phyloP scores from a whole-genome alignment of 1,140 invertebrate genomes.

The Teleopsis dalmanni region DNA sequence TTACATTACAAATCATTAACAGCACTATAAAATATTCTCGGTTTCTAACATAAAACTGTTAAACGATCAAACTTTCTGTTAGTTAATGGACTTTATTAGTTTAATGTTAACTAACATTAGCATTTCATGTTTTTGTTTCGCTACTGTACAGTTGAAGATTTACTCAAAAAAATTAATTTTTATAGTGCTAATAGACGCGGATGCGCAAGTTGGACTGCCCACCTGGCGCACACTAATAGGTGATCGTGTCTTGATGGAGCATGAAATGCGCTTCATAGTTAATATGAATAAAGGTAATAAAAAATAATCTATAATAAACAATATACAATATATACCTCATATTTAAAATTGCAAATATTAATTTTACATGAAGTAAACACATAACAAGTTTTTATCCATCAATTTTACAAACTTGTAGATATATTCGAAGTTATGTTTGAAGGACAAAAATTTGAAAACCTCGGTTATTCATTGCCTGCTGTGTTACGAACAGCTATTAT shows the following conservation, averaged over 20 bases:
- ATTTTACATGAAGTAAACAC: not conserved
- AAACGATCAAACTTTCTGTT: not conserved
- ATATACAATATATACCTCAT: not conserved
- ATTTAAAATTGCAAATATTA: not conserved
- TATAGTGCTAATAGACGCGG: constrained; percentile 28
- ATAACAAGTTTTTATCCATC: not conserved
- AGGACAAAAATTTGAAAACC: constrained; percentile 63
- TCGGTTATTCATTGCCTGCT: constrained; percentile 57
- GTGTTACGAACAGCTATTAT: constrained; percentile 40
- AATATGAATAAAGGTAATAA: constrained; percentile 49
- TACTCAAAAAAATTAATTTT: not conserved
- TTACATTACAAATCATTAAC: too few species aligned
- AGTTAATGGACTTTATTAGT: not conserved
- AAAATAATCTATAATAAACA: not conserved
- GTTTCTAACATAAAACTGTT: not conserved
- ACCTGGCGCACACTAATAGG: constrained; percentile 61
- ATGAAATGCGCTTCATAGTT: constrained; percentile 54
- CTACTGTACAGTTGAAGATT: not conserved
- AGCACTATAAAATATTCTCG: too few species aligned
- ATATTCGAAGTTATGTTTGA: constrained; percentile 68
- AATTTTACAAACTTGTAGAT: constrained; percentile 23
- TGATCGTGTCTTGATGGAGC: constrained; percentile 56
- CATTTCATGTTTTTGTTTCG: not conserved
- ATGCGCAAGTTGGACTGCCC: constrained; percentile 45
- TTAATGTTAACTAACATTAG: too few species aligned